Base-by-base conservation (phyloP, 1,140 invertebrate species). In the Cyphomyrmex costatus region DNA sequence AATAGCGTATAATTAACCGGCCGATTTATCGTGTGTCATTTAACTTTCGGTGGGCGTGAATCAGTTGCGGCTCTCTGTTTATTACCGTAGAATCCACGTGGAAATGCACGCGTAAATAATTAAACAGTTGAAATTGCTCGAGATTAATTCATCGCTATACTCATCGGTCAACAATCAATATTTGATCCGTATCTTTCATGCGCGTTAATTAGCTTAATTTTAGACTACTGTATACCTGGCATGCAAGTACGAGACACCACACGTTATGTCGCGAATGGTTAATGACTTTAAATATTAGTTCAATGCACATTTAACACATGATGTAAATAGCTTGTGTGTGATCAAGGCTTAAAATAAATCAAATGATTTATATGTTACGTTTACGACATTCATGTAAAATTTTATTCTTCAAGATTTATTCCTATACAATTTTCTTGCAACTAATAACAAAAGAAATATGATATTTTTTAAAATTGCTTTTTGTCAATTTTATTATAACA, bases 21-120 rank as follows among this genome's bases (percentile, higher is more conserved):
- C 51, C 65, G 74, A 74, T 86, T 86, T 73, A 76, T 53, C 51
- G 60, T 74, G 61, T 83, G 85, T 87, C 78, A 49, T 87, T 88
- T 76, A 77, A 87, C 78, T 86, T 87, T 83, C 49, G 68, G 42
- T n/a, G n/a, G 21, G 49, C 14, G 30, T 63, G 71, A 70, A 56
- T 58, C 65, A 42, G 4, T 3, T 3, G 51, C 21, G 12, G 24
- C 14, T 53, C n/a, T 21, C 61, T 19, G 27, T 70, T 71, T 63
- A 77, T 86, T 16, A 36, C 70, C 66, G n/a, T 49, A 49, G 6
- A 36, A 46, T 71, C 21, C 56, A 19, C 49, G 74, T 30, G 14
- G 4, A 19, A 30, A 70, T 42, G 10, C 65, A 14, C 60, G 46
- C 16, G 33, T 46, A 56, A 46, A 58, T 76, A 68, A 85, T 70